phyloP scores from a whole-genome alignment of 2,113 vertebrate genomes.

The Pollimyrus isidori region DNA sequence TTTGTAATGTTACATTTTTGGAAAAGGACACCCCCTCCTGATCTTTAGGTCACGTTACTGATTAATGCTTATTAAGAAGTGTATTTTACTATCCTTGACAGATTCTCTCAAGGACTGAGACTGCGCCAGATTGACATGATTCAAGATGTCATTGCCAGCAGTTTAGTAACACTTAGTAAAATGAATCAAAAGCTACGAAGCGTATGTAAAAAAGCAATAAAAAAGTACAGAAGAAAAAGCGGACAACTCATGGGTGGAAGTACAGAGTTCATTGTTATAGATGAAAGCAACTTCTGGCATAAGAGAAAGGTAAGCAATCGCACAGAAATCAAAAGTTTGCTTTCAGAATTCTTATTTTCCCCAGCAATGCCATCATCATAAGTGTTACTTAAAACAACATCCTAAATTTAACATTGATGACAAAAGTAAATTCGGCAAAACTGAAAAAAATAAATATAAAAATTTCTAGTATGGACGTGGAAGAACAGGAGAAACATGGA shows the following conservation, averaged over 20 bases:
- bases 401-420: too few species aligned
- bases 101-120: background rate
- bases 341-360: background rate
- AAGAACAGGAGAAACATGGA: too few species aligned
- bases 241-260: background rate
- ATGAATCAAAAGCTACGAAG: background rate
- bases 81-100: background rate
- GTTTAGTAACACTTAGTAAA: background rate
- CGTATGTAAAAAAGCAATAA: too few species aligned
- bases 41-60: background rate
- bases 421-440: too few species aligned
- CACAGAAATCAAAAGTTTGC: background rate
- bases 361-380: too few species aligned
- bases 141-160: background rate
- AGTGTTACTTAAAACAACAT: too few species aligned
- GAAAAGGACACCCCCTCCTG: background rate
- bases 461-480: too few species aligned
- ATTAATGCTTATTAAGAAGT: background rate
- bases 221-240: background rate
- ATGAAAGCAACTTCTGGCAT: background rate
- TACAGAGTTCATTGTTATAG: background rate
- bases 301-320: background rate
- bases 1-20: background rate
- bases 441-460: too few species aligned
- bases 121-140: background rate